A percentile compares a stretch with the other conserved stretches of the same genome.
These are phyloP conservation scores for Porphyrio hochstetteri DNA, from an alignment of 2,113 vertebrate genomes.

Conservation along the genomic window DNA sequence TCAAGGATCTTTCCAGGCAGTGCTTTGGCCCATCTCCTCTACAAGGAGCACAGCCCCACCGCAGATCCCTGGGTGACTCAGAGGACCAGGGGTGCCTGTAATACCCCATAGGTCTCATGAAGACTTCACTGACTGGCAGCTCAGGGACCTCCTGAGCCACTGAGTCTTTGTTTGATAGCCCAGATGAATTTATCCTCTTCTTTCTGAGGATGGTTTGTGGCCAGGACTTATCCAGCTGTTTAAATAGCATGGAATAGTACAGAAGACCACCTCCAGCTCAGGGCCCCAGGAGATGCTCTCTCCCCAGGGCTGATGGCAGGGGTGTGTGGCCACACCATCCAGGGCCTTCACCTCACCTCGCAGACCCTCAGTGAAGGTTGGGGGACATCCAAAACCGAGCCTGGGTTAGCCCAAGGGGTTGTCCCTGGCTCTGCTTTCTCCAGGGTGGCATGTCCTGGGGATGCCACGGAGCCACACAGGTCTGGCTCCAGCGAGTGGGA, in stretches of 20 bases:
- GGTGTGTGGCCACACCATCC: background rate
- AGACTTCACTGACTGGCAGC: background rate
- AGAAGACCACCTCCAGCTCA: background rate
- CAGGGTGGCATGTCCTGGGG: background rate
- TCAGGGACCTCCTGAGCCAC: background rate
- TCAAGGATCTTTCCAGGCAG: background rate
- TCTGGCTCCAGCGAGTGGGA: background rate
- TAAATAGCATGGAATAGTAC: background rate
- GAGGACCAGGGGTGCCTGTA: background rate
- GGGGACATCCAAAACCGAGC: background rate
- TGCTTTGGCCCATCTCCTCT: background rate
- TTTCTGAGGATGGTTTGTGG: background rate
- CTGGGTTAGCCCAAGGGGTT: background rate
- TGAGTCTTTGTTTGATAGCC: background rate
- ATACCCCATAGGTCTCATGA: background rate
- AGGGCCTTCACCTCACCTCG: background rate
- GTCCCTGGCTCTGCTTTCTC: background rate
- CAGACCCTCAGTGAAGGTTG: background rate
- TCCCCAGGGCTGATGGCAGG: background rate
- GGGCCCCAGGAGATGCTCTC: background rate
- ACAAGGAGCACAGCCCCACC: background rate
- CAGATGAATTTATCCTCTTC: background rate
- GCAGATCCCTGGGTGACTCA: background rate
- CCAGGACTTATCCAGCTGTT: background rate
- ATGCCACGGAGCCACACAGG: rapidly evolving